phyloP scores from a whole-genome alignment of 1,140 invertebrate genomes.

The Papilio polytes region DNA sequence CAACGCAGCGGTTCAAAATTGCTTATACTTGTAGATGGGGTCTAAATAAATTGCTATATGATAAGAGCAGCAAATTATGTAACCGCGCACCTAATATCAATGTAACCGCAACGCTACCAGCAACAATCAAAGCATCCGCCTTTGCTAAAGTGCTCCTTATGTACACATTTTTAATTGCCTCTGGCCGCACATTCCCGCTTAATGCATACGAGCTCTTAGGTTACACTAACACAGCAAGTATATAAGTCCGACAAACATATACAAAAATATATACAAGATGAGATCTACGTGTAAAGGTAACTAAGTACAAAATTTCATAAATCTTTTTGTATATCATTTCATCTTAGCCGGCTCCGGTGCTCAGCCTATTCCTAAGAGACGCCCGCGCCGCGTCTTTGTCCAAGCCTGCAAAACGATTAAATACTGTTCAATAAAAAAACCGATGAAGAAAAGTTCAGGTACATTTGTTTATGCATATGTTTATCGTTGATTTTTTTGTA shows the following conservation, averaged over 20 bases:
- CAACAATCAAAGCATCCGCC: background rate
- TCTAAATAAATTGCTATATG: background rate
- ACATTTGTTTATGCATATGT: background rate
- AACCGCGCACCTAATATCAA: background rate
- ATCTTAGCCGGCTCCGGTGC: background rate
- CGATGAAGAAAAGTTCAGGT: background rate
- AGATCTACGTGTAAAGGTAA: too few relatives aligned
- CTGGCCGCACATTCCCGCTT: background rate
- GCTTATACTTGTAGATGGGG: background rate
- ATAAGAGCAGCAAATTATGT: too few relatives aligned
- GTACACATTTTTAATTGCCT: background rate
- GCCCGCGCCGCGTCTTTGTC: background rate
- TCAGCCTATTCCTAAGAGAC: background rate
- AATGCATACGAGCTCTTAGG: background rate
- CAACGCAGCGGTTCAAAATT: background rate
- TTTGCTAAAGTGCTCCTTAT: background rate
- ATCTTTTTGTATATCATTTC: background rate
- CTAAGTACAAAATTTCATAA: background rate
- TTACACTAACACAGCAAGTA: background rate
- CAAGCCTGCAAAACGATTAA: background rate
- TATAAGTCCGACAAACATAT: background rate
- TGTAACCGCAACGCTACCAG: too few relatives aligned
- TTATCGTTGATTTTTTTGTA: background rate
- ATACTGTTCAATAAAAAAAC: background rate
- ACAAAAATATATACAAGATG: background rate